Base-by-base conservation (phyloP, 2,113 vertebrate species). In the Piaya cayana region DNA sequence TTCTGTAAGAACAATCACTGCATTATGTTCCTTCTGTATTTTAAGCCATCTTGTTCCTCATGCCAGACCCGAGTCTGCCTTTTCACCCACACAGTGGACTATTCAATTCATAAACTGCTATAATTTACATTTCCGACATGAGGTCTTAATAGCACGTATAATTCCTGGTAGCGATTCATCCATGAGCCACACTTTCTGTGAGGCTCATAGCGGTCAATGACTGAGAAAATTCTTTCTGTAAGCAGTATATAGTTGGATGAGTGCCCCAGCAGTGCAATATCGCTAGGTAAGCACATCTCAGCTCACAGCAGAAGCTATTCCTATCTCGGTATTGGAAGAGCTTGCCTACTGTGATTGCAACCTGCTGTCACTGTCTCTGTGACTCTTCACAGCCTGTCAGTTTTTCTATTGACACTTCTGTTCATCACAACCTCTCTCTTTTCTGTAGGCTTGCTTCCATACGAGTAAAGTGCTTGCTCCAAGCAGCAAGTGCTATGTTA, bases 371-470 rank as follows among this genome's bases (percentile, higher is more conserved):
- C 92, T 84, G 80, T 65, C 88, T 92, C 86, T 96, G 70, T 82
- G 82, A 94, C 92, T 96, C 90, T 94, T 95, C 96, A 71, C 94
- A 97, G 94, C 96, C 94, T 97, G 94, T 92, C 96, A 96, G 80
- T 69, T 96, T 96, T 96, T 70, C 92, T 97, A 4, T 75, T 97
- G 96, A 95, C 80, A 68, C 56, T 95, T 63, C 79, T 78, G 68
- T 95, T 97, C 95, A 55, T 90, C 82, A 90, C 90, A 96, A 93
- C 76, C 88, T 70, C 79, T 82, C 75, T 86, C 88, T 74, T 76
- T 55, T 83, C 68, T 70, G 52, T 70, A 77, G 90, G 92, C 88
- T 90, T 94, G 59, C 88, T 92, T 83, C 86, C 65, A 36, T 78
- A 59, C 67, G 50, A 92, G 29, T 90, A 55, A 74, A 86, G 52